These are phyloP conservation scores for Enteromius radiatus DNA, from an alignment of 2,797 vertebrate species.

Conservation along the genomic window DNA sequence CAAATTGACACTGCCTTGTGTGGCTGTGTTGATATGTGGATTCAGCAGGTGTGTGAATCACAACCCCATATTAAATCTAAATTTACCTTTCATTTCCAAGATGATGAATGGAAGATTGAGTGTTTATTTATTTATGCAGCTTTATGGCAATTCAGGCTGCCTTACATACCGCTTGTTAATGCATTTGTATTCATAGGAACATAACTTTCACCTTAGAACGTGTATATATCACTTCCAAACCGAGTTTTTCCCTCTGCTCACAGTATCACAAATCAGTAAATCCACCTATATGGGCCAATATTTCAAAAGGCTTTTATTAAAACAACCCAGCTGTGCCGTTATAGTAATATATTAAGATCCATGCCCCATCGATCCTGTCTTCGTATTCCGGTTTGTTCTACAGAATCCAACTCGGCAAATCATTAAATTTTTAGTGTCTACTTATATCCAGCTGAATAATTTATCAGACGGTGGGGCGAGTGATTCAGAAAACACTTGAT, in stretches of 20 bases:
- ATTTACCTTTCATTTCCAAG: conserved; percentile 25
- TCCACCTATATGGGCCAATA: conserved; percentile 45
- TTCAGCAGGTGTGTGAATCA: conserved; percentile 42
- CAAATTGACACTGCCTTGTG: conserved; percentile 70
- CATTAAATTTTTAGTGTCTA: conserved; percentile 79
- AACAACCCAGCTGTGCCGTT: conserved; percentile 61
- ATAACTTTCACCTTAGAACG: conserved; percentile 31
- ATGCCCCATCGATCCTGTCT: conserved; percentile 60
- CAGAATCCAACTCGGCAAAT: conserved; percentile 71
- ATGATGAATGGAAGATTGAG: conserved; percentile 49
- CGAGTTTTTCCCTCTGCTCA: conserved; percentile 54
- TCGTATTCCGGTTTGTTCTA: conserved; percentile 72
- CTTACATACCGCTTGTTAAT: conserved; percentile 30
- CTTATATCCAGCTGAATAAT: conserved; percentile 82
- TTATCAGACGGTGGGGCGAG: conserved; percentile 73
- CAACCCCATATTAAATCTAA: conserved; percentile 40
- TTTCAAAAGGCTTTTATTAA: conserved; percentile 62
- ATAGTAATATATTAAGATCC: conserved; percentile 60
- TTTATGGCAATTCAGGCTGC: conserved; percentile 33
- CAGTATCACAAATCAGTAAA: conserved; percentile 49
- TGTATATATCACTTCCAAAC: conserved; percentile 26
- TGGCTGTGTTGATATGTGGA: conserved; percentile 26
- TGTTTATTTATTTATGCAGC: conserved; percentile 43
- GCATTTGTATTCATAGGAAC: conserved; percentile 51
- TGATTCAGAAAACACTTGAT: conserved; percentile 63